Base-by-base conservation (phyloP, 2,113 vertebrate genomes). In the Gobio gobio region DNA sequence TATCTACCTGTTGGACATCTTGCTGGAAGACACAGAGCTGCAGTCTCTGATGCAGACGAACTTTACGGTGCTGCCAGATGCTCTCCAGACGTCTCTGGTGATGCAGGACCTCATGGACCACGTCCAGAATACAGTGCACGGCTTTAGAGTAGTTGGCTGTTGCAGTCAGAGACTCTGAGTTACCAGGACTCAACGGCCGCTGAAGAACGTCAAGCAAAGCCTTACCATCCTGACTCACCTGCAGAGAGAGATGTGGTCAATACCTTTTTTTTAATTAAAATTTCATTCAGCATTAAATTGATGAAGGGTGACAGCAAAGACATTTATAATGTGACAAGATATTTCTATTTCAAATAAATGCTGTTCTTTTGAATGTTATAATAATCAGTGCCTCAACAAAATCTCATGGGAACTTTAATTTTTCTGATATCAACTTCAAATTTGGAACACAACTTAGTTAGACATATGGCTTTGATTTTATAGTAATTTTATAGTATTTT, bases 21-120 rank as follows among this genome's bases (percentile, higher is more conserved):
- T 99, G 98, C 91, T 99, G 98, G 91, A 99, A 99, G 85, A 99
- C 98, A 3, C 97, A 99, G 88, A 99, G 96, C 93, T 99, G 98
- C 72, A 99, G 96, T 80, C 98, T 94, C 93, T 99, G 98, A 89
- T 99, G 98, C 70, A 99, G 94, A 73, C 98, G 96, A 80, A 99
- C 97, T 80, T 99, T 99, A 72, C 98, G 95, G 90, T 98, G 97
- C 87, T 99, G 98, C 98, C 98, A 99, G 90, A 99, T 97, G 88
- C 96, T 97, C 90, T 99, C 98, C 0, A 99, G 94, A 14, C 97
- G 95, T 43, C 98, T 92, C 92, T 99, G 98, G 90, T 99, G 98
- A 78, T 99, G 97, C 58, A 99, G 95, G 47, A 99, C 96, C 86
- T 99, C 98, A 0, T 99, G 98, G 1, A 99, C 97, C 87, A 99